Conservation (phyloP, 35 echinoderm and acorn worm species). For the Ophioderma brevispina region DNA sequence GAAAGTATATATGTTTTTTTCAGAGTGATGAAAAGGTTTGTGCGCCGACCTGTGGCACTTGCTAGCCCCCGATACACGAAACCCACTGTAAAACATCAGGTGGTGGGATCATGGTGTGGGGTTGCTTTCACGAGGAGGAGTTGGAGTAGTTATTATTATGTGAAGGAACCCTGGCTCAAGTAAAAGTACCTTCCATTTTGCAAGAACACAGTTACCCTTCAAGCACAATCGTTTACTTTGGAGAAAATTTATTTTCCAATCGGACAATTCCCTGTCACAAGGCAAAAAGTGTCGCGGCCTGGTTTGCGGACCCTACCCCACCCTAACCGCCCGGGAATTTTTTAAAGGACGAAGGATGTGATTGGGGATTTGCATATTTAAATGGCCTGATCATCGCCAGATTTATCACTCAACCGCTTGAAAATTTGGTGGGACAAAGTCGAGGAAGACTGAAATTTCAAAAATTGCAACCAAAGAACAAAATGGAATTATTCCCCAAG, state of each 20-base stretch:
- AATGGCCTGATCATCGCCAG: too few species aligned
- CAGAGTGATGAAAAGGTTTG: not conserved
- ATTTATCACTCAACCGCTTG: too few species aligned
- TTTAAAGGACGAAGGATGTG: too few species aligned
- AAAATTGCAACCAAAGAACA: too few species aligned
- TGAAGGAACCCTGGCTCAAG: not conserved
- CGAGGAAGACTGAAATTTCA: too few species aligned
- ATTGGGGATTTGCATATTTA: too few species aligned
- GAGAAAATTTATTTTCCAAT: not conserved
- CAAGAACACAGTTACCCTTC: not conserved
- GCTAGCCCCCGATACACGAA: not conserved
- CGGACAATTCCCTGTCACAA: slow-evolving; percentile 5
- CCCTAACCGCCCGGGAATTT: too few species aligned
- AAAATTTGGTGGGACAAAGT: too few species aligned
- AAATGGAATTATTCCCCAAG: too few species aligned
- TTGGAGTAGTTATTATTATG: not conserved
- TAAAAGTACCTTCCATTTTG: not conserved
- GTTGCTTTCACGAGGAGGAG: not conserved
- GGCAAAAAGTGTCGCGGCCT: not conserved
- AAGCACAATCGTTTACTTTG: not conserved
- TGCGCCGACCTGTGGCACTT: not conserved
- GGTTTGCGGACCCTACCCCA: not conserved
- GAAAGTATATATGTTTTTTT: not conserved
- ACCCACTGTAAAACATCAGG: not conserved
- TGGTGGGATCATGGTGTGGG: slow-evolving; percentile 11